A percentile compares a stretch with the other conserved stretches of the same genome.
These are phyloP conservation scores for Hoplias malabaricus DNA, from an alignment of 2,113 vertebrate genomes.

Conservation along the genomic window DNA sequence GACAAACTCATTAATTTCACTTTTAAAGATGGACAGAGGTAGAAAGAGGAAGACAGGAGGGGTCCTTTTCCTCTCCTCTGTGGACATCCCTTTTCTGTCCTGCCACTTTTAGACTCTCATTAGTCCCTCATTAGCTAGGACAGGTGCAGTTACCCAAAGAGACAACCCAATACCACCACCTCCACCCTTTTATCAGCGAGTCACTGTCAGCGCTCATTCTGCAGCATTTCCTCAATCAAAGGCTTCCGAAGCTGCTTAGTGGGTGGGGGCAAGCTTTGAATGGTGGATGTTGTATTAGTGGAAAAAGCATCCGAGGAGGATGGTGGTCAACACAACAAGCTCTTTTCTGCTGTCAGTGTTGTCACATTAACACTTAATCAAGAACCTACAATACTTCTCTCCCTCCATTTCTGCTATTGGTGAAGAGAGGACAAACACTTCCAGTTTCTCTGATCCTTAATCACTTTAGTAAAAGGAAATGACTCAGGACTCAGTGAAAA, in stretches of 20 bases:
- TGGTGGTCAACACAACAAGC: conserved; percentile 54
- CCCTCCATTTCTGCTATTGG: not conserved
- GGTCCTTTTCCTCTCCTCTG: conserved; percentile 44
- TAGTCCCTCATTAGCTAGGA: conserved; percentile 69
- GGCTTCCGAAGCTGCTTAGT: conserved; percentile 60
- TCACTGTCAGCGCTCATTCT: conserved; percentile 53
- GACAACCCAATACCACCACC: conserved; percentile 44
- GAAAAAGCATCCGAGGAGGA: conserved; percentile 49
- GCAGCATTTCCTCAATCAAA: conserved; percentile 70
- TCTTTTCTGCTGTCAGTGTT: conserved; percentile 47
- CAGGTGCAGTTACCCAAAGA: conserved; percentile 70
- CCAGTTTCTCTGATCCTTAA: conserved; percentile 7
- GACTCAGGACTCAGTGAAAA: not conserved
- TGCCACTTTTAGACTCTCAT: conserved; percentile 63
- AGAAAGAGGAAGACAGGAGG: conserved; percentile 22
- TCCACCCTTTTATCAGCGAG: conserved; percentile 56
- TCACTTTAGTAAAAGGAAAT: not conserved
- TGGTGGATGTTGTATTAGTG: conserved; percentile 46
- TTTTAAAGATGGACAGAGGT: conserved; percentile 42
- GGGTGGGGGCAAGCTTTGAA: conserved; percentile 43
- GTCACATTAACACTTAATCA: conserved; percentile 54
- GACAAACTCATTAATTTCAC: conserved; percentile 63
- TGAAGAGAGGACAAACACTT: conserved; percentile 19
- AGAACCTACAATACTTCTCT: conserved; percentile 21
- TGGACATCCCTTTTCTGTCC: conserved; percentile 48